Base-by-base conservation (phyloP, 2,888 invertebrate genomes). In the Himalopsyche tibetana region DNA sequence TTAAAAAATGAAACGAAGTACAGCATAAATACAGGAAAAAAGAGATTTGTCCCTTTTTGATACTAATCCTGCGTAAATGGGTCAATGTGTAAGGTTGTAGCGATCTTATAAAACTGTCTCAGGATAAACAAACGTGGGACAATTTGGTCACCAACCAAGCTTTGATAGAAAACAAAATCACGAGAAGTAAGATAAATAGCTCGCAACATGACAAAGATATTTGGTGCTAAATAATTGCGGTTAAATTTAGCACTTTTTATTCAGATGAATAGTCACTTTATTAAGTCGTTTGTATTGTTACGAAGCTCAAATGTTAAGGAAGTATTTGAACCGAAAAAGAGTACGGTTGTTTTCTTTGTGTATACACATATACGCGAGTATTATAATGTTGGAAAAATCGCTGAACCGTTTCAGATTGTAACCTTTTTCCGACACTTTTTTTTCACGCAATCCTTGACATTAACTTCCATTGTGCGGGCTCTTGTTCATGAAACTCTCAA, bases 271-370 rank as follows among this genome's bases (percentile, higher is more conserved):
- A 63, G 63, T 9, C 63, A 63, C 63, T 63, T 19, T 19, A 63
- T 63, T 19, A 63, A 63, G 63, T 19, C 63, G 28, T 63, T 19
- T 63, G n/a, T n/a, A 56, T 19, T 19, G 11, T 63, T 63, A 19
- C 19, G 5, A 4, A 63, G 28, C 19, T 19, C 19, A 63, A 56
- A 63, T 63, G 19, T 63, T 63, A 19, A 63, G 12, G 15, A 4
- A 51, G 63, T 19, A 63, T 63, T 63, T 63, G 63, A 19, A 63
- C 63, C 63, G 63, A 19, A 28, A 19, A 63, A 63, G 63, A 63
- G 63, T 63, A 63, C n/a, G 63, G 63, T 63, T 63, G 63, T 63
- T 19, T 63, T 63, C 28, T 63, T 28, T 63, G 63, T 63, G 63
- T 28, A 63, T 63, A 19, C 63, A 19, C 63, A 19, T 63, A 15